Base-by-base conservation (phyloP, 2,888 invertebrate species). In the Drosophila anceps region DNA sequence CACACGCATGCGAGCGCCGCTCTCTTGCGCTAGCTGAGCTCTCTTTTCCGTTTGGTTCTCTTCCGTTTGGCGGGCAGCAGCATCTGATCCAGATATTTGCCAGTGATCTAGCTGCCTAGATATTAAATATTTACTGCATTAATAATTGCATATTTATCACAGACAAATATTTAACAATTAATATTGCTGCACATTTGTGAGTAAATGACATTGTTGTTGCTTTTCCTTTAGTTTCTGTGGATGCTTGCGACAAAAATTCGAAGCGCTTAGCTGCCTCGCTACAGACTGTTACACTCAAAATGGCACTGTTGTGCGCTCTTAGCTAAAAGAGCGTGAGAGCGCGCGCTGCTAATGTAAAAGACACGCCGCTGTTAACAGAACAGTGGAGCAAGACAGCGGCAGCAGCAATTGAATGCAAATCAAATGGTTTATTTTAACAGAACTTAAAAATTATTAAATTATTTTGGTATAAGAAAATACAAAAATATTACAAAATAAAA, bases 261-360 rank as follows among this genome's bases (percentile, higher is more conserved):
- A 77, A 76, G n/a, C 29, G 54, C 55, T 76, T 48, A 44, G 33
- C 27, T 24, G n/a, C n/a, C 51, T 31, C 44, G 33, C 20, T 57
- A 6, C 51, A 60, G 63, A 31, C 68, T 77, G 76, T 73, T 78
- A 63, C 10, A 55, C 80, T 79, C 71, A 53, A 43, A 62, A 67
- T 61, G 70, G 71, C 79, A 51, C 76, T 77, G 77, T 79, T 53
- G 46, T 55, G 55, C 70, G 60, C 71, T 70, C 60, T 65, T 70
- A 66, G 51, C 31, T 10, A 13, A 7, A 48, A 50, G 41, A 41
- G 57, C 20, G 24, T 13, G 33, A 66, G 69, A 53, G 66, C 55
- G 37, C 35, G 9, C 37, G 13, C 54, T 71, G 53, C n/a, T 69
- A 35, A 20, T 53, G 15, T 24, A 41, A 62, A 53, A 9, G 53